A percentile compares a stretch with the other conserved stretches of the same genome.
phyloP scores from a whole-genome alignment of 2,113 vertebrate species.

The Chaetura pelagica region DNA sequence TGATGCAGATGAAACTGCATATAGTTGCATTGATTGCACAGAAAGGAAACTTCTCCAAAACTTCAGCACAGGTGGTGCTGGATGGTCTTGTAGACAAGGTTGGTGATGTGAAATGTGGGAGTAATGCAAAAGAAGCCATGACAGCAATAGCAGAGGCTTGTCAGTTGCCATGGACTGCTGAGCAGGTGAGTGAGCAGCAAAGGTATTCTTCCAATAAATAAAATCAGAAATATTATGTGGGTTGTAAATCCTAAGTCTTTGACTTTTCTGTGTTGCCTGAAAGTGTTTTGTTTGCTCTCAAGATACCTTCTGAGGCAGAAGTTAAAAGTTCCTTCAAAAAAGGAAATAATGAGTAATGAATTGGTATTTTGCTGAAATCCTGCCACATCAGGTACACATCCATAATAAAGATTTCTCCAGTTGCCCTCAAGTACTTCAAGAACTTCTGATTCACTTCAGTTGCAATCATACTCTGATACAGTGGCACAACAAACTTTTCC shows the following conservation, averaged over 20 bases:
- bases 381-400: neutral
- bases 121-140: conserved; percentile 92
- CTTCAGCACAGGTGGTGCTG: conserved; percentile 89
- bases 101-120: conserved; percentile 95
- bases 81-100: conserved; percentile 96
- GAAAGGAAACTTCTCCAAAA: conserved; percentile 95
- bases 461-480: neutral
- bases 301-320: neutral
- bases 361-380: neutral
- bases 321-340: neutral
- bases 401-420: neutral
- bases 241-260: neutral
- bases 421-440: neutral
- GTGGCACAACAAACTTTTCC: neutral
- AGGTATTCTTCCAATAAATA: neutral
- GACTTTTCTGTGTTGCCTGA: neutral
- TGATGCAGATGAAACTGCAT: conserved; percentile 98
- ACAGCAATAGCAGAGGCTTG: conserved; percentile 92
- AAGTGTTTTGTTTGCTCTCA: neutral
- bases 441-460: neutral
- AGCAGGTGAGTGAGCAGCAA: conserved; percentile 83
- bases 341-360: neutral
- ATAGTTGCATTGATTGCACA: conserved; percentile 91
- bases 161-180: conserved; percentile 93
- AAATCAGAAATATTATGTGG: neutral